phyloP scores from a whole-genome alignment of 2,113 vertebrate species.

The Laterallus jamaicensis region DNA sequence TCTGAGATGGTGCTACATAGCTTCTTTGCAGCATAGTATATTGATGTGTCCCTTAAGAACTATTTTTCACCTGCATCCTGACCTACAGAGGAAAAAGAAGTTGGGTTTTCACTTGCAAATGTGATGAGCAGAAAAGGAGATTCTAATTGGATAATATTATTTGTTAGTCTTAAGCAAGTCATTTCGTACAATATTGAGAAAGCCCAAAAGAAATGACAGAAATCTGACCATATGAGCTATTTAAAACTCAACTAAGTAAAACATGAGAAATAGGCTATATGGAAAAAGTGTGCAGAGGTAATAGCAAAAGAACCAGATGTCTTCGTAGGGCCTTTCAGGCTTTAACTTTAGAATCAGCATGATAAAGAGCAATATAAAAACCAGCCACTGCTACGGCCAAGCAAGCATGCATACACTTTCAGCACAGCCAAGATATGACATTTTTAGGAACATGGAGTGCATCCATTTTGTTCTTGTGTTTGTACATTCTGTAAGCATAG shows the following conservation, averaged over 20 bases:
- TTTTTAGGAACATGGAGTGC: slow-evolving; percentile 49
- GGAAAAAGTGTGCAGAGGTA: slow-evolving; percentile 28
- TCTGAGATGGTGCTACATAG: background rate
- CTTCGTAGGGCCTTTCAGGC: background rate
- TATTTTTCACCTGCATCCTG: background rate
- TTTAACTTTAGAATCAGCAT: background rate
- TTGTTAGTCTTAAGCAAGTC: background rate
- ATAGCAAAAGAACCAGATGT: slow-evolving; percentile 36
- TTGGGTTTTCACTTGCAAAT: background rate
- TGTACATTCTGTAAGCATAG: slow-evolving; percentile 15
- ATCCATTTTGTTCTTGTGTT: slow-evolving; percentile 54
- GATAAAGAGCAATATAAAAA: slow-evolving; percentile 43
- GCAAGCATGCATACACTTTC: background rate
- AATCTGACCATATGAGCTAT: background rate
- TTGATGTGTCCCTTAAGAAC: background rate
- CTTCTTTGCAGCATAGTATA: background rate
- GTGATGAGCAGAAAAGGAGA: background rate
- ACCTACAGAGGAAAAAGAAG: background rate
- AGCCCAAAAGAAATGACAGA: background rate
- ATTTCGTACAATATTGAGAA: background rate
- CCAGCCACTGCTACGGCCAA: slow-evolving; percentile 1
- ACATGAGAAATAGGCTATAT: background rate
- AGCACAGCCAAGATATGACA: slow-evolving; percentile 41
- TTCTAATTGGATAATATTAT: background rate
- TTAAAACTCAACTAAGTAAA: background rate